phyloP scores from a whole-genome alignment of 2,113 vertebrate genomes.

The Ochotona curzoniae region DNA sequence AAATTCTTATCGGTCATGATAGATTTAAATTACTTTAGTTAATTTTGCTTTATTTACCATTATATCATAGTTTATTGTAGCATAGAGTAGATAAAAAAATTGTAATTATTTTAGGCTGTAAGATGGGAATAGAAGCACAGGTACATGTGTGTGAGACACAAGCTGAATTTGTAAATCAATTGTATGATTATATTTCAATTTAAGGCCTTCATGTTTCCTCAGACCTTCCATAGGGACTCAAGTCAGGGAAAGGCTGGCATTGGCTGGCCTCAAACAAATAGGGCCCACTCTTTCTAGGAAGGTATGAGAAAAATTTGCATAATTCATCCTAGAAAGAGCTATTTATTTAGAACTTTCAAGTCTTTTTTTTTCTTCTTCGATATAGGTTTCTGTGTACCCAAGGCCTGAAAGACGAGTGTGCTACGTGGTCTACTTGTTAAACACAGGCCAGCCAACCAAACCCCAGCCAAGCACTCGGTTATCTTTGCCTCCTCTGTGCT shows the following conservation, averaged over 20 bases:
- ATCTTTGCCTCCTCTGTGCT: background rate
- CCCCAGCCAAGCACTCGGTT: background rate
- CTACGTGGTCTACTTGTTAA: background rate
- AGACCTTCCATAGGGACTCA: background rate
- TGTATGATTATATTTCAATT: background rate
- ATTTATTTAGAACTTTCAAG: slow-evolving; percentile 3
- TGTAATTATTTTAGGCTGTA: slow-evolving; percentile 22
- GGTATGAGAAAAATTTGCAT: background rate
- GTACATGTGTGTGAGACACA: background rate
- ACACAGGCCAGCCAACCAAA: background rate
- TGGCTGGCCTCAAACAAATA: background rate
- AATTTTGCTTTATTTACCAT: background rate
- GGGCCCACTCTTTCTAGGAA: background rate
- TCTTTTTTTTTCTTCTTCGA: background rate
- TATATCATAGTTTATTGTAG: background rate
- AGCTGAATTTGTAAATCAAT: background rate
- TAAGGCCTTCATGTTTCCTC: background rate
- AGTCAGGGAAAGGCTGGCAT: background rate
- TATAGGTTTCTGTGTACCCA: background rate
- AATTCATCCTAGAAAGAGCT: slow-evolving; percentile 7
- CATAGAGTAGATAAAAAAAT: background rate
- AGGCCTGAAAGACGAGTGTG: background rate
- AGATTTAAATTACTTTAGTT: slow-evolving; percentile 4
- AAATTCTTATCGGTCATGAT: background rate
- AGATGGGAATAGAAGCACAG: background rate